A percentile compares a stretch with the other conserved stretches of the same genome.
Evolutionary conservation across 2,797 vertebrate genomes (phyloP).

Genomic region (Agapornis canus): DNA sequence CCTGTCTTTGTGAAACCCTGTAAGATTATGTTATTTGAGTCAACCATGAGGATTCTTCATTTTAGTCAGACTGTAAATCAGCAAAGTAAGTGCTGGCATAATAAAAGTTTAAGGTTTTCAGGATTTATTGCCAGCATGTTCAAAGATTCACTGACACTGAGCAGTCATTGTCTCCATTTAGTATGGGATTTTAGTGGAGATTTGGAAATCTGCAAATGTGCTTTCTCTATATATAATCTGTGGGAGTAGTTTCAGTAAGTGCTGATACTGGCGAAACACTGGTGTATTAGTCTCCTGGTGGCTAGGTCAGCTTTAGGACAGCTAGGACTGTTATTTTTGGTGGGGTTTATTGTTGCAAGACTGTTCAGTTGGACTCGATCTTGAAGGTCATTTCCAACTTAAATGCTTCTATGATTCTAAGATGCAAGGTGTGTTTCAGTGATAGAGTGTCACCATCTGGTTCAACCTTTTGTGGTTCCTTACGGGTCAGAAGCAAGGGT

Average conservation of each 20-base stretch:
- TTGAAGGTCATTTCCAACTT: neutral
- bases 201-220: neutral
- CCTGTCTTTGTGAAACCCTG: neutral
- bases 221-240: neutral
- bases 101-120: neutral
- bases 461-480: neutral
- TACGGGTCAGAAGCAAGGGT: neutral
- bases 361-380: neutral
- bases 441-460: neutral
- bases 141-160: neutral
- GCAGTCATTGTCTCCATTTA: neutral
- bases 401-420: neutral
- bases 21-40: neutral
- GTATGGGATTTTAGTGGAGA: neutral
- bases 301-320: neutral
- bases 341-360: neutral
- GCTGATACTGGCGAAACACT: neutral
- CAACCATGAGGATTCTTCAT: neutral
- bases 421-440: neutral
- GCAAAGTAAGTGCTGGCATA: neutral
- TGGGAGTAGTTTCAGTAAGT: neutral
- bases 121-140: neutral
- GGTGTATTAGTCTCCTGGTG: neutral
- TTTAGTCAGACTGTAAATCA: constrained; percentile 31
- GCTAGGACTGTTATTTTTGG: neutral